phyloP scores from a whole-genome alignment of 2,113 vertebrate species.

The Rhinopomastus cyanomelas region DNA sequence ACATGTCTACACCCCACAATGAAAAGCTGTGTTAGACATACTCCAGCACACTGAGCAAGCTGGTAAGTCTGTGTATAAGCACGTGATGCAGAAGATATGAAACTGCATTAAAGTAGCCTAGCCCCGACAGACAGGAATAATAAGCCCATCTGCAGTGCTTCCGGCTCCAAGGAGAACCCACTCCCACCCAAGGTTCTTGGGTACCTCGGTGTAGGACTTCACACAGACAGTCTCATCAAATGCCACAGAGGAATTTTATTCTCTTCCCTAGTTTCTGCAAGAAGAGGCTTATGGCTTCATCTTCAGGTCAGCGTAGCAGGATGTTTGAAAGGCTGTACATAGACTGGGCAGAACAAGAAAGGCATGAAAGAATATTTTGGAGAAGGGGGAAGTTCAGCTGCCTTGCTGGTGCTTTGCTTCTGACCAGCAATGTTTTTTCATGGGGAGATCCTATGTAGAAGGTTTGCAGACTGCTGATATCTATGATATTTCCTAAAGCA shows the following conservation, averaged over 20 bases:
- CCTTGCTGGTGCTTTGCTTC: background rate
- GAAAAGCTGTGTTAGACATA: conserved; percentile 26
- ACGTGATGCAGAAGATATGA: conserved; percentile 24
- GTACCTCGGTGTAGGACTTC: conserved; percentile 40
- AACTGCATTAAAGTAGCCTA: conserved; percentile 51
- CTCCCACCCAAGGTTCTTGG: conserved; percentile 51
- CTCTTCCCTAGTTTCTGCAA: background rate
- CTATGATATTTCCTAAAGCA: background rate
- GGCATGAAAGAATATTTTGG: background rate
- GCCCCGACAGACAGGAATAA: conserved; percentile 64
- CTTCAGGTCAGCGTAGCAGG: background rate
- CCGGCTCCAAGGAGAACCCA: conserved; percentile 57
- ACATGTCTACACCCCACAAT: background rate
- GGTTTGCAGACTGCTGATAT: background rate
- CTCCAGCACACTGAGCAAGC: background rate
- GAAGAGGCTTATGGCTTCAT: conserved; percentile 13
- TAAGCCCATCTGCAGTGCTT: conserved; percentile 56
- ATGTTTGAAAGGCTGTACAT: background rate
- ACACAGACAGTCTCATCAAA: conserved; percentile 46
- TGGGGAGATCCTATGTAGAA: background rate
- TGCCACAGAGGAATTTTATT: conserved; percentile 32
- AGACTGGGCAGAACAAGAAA: conserved; percentile 12
- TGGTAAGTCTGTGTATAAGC: conserved; percentile 14
- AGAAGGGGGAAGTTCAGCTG: background rate
- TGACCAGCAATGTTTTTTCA: background rate